phyloP scores from a whole-genome alignment of 2,113 vertebrate species.

The Butorides virescens region DNA sequence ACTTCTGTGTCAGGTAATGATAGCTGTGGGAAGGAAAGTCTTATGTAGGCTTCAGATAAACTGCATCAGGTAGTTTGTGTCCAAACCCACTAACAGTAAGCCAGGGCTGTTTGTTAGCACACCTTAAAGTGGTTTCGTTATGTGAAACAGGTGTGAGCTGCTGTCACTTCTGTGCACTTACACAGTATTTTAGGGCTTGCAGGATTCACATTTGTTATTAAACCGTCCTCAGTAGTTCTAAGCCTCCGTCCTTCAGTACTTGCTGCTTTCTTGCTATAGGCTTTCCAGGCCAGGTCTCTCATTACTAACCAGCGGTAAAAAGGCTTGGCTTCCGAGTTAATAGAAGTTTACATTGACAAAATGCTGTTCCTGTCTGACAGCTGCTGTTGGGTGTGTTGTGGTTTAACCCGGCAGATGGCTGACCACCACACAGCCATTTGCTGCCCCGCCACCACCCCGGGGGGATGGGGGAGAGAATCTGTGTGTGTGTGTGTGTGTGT shows the following conservation, averaged over 20 bases:
- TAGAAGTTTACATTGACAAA: background rate
- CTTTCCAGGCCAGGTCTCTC: background rate
- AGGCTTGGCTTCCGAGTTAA: background rate
- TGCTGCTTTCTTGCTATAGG: background rate
- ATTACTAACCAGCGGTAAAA: background rate
- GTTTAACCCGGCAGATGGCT: too few relatives aligned
- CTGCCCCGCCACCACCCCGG: too few relatives aligned
- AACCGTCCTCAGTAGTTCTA: background rate
- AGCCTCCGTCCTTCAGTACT: background rate
- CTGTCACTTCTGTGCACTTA: background rate
- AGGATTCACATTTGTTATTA: background rate
- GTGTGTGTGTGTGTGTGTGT: too few relatives aligned
- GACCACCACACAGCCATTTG: too few relatives aligned
- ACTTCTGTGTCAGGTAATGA: background rate
- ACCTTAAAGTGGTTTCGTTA: background rate
- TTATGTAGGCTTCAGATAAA: background rate
- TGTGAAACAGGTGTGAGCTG: background rate
- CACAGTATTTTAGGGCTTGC: background rate
- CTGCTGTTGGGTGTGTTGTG: background rate
- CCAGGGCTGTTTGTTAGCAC: background rate
- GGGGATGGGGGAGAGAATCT: too few relatives aligned
- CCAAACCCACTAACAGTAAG: background rate
- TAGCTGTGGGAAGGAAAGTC: background rate
- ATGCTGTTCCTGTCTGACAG: background rate
- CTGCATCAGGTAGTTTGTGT: background rate